phyloP scores from a whole-genome alignment of 2,888 invertebrate species.

The Volucella bombylans region DNA sequence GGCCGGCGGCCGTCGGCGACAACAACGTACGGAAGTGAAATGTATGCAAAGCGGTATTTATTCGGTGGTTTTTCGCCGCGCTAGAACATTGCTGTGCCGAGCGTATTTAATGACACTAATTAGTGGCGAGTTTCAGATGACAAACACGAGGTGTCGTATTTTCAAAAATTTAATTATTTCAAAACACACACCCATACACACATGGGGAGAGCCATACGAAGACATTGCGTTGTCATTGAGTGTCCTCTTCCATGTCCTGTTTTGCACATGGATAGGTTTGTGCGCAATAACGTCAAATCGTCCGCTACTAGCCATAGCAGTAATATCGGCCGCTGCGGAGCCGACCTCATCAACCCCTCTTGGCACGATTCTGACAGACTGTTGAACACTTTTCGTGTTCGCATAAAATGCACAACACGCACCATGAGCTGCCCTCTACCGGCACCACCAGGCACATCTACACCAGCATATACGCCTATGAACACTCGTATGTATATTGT shows the following conservation, averaged over 20 bases:
- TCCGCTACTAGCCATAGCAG: conserved; percentile 57
- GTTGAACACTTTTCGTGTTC: conserved; percentile 74
- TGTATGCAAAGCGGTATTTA: conserved; percentile 74
- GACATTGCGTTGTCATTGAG: conserved; percentile 27
- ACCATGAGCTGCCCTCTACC: conserved; percentile 69
- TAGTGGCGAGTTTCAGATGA: conserved; percentile 82
- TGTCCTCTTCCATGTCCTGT: conserved; percentile 73
- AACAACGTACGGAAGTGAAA: conserved; percentile 48
- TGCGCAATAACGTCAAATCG: conserved; percentile 75
- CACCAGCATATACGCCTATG: neutral
- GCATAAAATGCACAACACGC: conserved; percentile 75
- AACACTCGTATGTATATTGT: neutral
- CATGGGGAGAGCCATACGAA: conserved; percentile 43
- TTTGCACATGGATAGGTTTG: conserved; percentile 72
- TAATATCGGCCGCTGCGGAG: conserved; percentile 26
- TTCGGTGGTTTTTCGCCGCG: conserved; percentile 71
- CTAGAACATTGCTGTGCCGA: conserved; percentile 75
- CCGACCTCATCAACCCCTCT: conserved; percentile 71
- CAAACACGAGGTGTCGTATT: conserved; percentile 78
- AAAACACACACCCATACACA: conserved; percentile 55
- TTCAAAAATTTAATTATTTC: conserved; percentile 76
- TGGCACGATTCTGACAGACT: conserved; percentile 73
- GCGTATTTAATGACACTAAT: conserved; percentile 82
- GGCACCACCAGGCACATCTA: conserved; percentile 57
- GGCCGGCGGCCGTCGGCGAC: neutral